Evolutionary conservation across 92 coral and sea anemone genomes (phyloP), one percentile per base, ranked within the genome.

Genomic region (Palythoa caribaeorum): DNA sequence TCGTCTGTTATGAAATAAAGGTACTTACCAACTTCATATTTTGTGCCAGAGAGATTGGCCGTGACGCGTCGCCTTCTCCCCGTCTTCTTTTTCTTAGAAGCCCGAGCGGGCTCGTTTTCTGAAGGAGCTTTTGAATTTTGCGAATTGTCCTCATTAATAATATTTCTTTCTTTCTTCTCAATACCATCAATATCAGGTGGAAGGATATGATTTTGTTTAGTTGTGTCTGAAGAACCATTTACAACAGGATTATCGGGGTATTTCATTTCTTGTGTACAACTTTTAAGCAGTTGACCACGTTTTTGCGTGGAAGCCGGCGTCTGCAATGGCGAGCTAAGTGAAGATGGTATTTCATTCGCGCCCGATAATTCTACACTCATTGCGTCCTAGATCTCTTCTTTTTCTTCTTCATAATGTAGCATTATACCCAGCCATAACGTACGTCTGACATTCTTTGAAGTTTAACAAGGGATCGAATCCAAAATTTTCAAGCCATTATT

Each of bases 11-110:
- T 21, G 15, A 51, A 38, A 9, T 40, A 20, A 2, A 59, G 65
- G n/a, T 36, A 59, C 99, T 88, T 87, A 97, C 99, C 99, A 60
- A 97, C 92, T 70, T 92, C 95, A 84, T 97, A 97, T 51, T 97
- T 97, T 51, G 99, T 97, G 60, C 92, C 98, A 48, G 98, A 84
- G 12, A 97, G 88, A 83, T 97, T 97, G 14, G 98, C 99, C 14
- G 94, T 90, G 9, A 97, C 90, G 51, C 95, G 93, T 55, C 90
- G 92, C 81, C 90, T 95, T 83, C 91, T 86, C 14, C 77, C 44
- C 47, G 85, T 55, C 80, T 80, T 92, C 79, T 89, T 95, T 71
- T 87, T 94, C 52, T 60, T 79, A 35, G 84, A 40, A 79, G 44
- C 72, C 14, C 57, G 71, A 39, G 84, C 36, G 21, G 37, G 84